These are phyloP conservation scores for Rhaphigaster nebulosa DNA, from an alignment of 2,888 invertebrate species.

Conservation along the genomic window DNA sequence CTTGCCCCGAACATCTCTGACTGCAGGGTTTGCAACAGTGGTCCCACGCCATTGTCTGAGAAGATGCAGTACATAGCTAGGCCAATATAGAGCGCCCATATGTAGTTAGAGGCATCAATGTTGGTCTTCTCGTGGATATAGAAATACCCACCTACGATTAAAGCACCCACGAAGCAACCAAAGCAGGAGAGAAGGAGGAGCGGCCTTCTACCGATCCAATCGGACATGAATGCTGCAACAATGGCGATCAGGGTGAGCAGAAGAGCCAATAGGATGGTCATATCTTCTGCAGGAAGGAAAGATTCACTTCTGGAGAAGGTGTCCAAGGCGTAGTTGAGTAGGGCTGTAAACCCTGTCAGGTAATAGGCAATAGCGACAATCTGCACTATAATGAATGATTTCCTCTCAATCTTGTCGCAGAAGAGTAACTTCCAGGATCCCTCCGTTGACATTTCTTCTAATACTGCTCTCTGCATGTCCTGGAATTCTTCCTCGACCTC, in stretches of 20 bases:
- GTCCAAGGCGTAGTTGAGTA: conserved; percentile 59
- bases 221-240: conserved; percentile 55
- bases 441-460: conserved; percentile 45
- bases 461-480: conserved; percentile 27
- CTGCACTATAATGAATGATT: conserved; percentile 55
- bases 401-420: conserved; percentile 61
- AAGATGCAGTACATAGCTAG: conserved; percentile 62
- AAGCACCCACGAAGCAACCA: conserved; percentile 55
- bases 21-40: conserved; percentile 65
- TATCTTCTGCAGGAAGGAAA: conserved; percentile 7
- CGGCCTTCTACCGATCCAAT: conserved; percentile 61
- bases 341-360: conserved; percentile 57
- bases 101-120: conserved; percentile 51
- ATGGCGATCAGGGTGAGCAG: conserved; percentile 49
- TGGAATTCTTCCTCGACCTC: conserved; percentile 67
- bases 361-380: conserved; percentile 35
- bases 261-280: conserved; percentile 51
- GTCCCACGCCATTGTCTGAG: conserved; percentile 64
- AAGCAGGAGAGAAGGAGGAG: conserved; percentile 60
- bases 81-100: conserved; percentile 61
- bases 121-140: conserved; percentile 60
- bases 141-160: conserved; percentile 61
- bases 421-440: conserved; percentile 61
- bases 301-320: conserved; percentile 53
- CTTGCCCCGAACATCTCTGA: conserved; percentile 65